Conservation (phyloP, 2,797 vertebrate species). For the Urocyon cinereoargenteus region DNA sequence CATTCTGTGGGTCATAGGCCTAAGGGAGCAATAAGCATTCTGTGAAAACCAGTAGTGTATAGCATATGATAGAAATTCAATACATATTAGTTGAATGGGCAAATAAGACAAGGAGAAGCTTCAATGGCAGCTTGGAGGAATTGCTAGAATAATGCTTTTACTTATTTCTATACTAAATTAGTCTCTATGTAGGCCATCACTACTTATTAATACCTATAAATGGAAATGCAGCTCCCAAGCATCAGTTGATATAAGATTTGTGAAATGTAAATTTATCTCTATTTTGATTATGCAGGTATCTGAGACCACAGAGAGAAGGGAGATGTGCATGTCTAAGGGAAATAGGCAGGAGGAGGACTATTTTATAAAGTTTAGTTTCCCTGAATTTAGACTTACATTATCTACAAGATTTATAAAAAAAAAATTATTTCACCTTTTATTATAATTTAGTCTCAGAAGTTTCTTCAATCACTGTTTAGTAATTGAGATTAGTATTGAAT, state of each 20-base stretch:
- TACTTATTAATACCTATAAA: constrained; percentile 26
- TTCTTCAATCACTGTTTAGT: background rate
- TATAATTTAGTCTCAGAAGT: constrained; percentile 23
- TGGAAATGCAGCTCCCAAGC: background rate
- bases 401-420: background rate
- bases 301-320: background rate
- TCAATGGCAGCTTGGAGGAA: background rate
- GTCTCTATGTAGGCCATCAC: background rate
- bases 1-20: background rate
- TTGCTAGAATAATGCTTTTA: constrained; percentile 25
- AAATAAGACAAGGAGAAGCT: constrained; percentile 37
- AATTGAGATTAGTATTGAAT: background rate
- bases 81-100: constrained; percentile 43
- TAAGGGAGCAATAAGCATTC: constrained; percentile 43
- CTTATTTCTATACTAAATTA: constrained; percentile 28
- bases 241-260: background rate
- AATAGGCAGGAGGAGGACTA: background rate
- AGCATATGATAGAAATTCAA: constrained; percentile 37
- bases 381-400: background rate
- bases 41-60: background rate
- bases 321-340: background rate
- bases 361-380: background rate
- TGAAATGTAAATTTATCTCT: constrained; percentile 4
- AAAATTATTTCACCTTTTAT: background rate
- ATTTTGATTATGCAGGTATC: background rate